These are phyloP conservation scores for Drosophila arawakana DNA, from an alignment of 1,140 invertebrate species.

Conservation along the genomic window DNA sequence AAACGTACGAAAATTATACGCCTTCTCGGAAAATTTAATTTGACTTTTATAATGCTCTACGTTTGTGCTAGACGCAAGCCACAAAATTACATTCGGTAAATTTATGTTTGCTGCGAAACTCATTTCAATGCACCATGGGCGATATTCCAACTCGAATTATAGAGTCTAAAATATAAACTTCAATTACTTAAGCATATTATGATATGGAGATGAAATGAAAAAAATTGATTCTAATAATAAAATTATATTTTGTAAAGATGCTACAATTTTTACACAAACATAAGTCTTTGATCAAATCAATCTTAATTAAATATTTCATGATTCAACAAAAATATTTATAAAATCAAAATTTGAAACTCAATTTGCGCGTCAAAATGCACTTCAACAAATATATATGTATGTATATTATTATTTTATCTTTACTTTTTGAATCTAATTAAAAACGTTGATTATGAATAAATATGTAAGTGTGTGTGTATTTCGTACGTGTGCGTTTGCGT, in stretches of 20 bases:
- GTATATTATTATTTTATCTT: conserved; percentile 3
- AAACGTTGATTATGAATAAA: conserved; percentile 2
- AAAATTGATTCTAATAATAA: too few relatives aligned
- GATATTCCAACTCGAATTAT: too few relatives aligned
- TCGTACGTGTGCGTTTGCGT: conserved; percentile 8
- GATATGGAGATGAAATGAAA: too few relatives aligned
- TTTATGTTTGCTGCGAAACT: conserved; percentile 30
- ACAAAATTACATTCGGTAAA: conserved; percentile 34
- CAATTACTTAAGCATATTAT: too few relatives aligned
- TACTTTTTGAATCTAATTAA: conserved; percentile 27
- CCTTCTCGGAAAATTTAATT: conserved; percentile 39
- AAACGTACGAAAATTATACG: conserved; percentile 6
- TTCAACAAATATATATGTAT: background rate
- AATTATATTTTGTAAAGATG: too few relatives aligned
- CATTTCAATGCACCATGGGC: too few relatives aligned
- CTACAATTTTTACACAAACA: too few relatives aligned
- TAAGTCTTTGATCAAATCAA: too few relatives aligned
- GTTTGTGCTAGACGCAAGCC: conserved; percentile 25
- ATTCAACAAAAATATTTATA: background rate
- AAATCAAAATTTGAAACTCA: background rate
- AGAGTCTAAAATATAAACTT: too few relatives aligned
- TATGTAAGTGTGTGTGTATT: conserved; percentile 3
- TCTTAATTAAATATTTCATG: too few relatives aligned
- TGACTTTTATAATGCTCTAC: conserved; percentile 40
- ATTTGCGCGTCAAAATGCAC: background rate